phyloP scores from a whole-genome alignment of 2,797 vertebrate genomes.

The Melanotaenia nigrans region DNA sequence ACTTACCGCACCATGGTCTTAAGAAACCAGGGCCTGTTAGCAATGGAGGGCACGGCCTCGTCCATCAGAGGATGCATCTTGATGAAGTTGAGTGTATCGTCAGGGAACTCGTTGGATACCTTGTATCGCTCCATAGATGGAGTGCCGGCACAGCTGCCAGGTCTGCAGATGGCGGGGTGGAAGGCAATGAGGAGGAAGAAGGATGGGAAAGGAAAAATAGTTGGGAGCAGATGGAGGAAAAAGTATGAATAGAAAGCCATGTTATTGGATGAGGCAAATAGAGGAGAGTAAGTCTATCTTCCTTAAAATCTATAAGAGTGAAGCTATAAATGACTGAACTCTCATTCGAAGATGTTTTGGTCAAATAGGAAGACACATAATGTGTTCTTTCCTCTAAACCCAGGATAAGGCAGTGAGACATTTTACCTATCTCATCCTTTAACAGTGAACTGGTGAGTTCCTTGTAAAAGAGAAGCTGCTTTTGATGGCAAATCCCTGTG shows the following conservation, averaged over 20 bases:
- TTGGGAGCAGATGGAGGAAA: constrained; percentile 8
- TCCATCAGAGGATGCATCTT: constrained; percentile 99
- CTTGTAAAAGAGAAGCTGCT: constrained; percentile 75
- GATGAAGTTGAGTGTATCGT: constrained; percentile 98
- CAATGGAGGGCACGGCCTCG: constrained; percentile 93
- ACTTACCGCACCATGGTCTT: constrained; percentile 98
- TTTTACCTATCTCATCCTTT: constrained; percentile 70
- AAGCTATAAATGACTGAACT: constrained; percentile 55
- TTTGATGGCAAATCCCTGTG: constrained; percentile 73
- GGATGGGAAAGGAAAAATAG: constrained; percentile 8
- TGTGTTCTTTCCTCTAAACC: constrained; percentile 50
- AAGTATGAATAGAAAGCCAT: constrained; percentile 32
- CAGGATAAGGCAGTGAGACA: constrained; percentile 36
- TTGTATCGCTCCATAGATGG: constrained; percentile 89
- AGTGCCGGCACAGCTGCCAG: constrained; percentile 92
- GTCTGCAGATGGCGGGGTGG: constrained; percentile 78
- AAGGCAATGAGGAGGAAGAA: constrained; percentile 16
- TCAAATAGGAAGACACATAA: constrained; percentile 38
- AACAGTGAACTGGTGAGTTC: constrained; percentile 64
- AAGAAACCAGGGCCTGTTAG: constrained; percentile 96
- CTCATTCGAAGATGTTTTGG: constrained; percentile 46
- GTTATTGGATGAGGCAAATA: constrained; percentile 23
- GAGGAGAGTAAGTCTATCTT: constrained; percentile 50
- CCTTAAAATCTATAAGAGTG: constrained; percentile 53
- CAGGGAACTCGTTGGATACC: constrained; percentile 96